A percentile compares a stretch with the other conserved stretches of the same genome.
Evolutionary conservation across 2,797 vertebrate genomes (phyloP).

Genomic region (Esox masquinongy): DNA sequence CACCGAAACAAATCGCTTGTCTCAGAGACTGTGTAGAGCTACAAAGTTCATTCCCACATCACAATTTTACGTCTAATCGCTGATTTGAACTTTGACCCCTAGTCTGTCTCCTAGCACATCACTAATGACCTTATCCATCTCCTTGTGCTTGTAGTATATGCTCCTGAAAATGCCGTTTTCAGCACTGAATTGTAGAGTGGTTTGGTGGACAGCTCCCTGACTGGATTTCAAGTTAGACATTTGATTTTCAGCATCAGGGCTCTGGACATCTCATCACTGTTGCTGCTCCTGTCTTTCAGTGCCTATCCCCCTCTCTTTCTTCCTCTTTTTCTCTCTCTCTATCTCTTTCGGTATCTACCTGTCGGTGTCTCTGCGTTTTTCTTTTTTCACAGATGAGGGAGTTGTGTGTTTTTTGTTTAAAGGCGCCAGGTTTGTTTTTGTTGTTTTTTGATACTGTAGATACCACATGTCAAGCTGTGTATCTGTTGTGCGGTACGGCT

Average conservation of each 20-base stretch:
- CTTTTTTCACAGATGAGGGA: background rate
- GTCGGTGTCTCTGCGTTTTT: background rate
- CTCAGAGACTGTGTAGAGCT: constrained; percentile 30
- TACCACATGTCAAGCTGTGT: background rate
- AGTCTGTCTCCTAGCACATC: constrained; percentile 35
- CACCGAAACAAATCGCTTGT: constrained; percentile 60
- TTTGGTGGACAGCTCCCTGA: constrained; percentile 49
- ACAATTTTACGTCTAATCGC: constrained; percentile 24
- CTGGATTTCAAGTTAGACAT: constrained; percentile 14
- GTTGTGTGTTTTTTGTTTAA: background rate
- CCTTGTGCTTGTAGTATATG: background rate
- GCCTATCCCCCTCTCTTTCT: no score
- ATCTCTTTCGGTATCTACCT: background rate
- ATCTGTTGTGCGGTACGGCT: constrained; percentile 26
- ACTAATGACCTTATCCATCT: constrained; percentile 45
- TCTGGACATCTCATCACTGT: constrained; percentile 3
- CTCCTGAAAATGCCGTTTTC: constrained; percentile 28
- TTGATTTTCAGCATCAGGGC: constrained; percentile 27
- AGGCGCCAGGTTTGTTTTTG: background rate
- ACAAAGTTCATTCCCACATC: constrained; percentile 22
- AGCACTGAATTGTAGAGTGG: constrained; percentile 41
- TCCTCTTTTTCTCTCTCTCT: background rate
- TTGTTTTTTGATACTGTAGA: background rate
- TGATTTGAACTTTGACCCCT: constrained; percentile 49
- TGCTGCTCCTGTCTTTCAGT: background rate